Percentiles rank a stretch among this genome's conserved stretches.
Conservation (phyloP, 2,797 vertebrate species). For the Danio albolineatus region DNA sequence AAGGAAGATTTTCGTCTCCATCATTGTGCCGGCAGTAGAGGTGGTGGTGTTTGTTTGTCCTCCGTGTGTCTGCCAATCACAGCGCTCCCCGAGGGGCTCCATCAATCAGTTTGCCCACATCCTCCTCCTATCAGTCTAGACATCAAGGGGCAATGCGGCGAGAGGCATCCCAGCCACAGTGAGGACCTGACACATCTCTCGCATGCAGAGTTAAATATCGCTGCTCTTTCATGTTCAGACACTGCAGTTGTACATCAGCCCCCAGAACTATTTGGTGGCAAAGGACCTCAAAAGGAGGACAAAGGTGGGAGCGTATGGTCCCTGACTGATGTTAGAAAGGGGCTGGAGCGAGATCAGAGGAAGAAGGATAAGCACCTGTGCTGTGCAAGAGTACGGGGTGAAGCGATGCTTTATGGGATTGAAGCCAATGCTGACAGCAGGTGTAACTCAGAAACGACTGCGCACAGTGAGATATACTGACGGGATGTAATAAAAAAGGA, state of each 20-base stretch:
- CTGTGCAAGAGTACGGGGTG: slow-evolving; percentile 62
- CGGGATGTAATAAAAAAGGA: slow-evolving; percentile 70
- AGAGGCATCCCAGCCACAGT: slow-evolving; percentile 40
- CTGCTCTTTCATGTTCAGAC: slow-evolving; percentile 39
- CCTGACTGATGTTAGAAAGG: slow-evolving; percentile 24
- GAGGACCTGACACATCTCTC: slow-evolving; percentile 38
- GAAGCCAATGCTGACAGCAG: slow-evolving; percentile 68
- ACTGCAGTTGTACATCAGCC: slow-evolving; percentile 38
- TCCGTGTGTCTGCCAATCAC: slow-evolving; percentile 67
- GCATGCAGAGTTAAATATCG: slow-evolving; percentile 13
- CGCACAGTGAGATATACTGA: slow-evolving; percentile 66
- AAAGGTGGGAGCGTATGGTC: slow-evolving; percentile 15
- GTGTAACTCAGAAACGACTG: slow-evolving; percentile 72
- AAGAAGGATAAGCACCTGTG: slow-evolving; percentile 31
- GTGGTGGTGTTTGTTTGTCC: slow-evolving; percentile 65
- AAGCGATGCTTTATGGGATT: slow-evolving; percentile 74
- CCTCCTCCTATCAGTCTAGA: slow-evolving; percentile 62
- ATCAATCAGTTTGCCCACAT: slow-evolving; percentile 74
- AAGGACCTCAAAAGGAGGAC: slow-evolving; percentile 24
- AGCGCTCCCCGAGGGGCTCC: slow-evolving; percentile 68
- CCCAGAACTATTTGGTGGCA: slow-evolving; percentile 16
- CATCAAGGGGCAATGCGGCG: slow-evolving; percentile 41
- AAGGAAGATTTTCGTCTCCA: slow-evolving; percentile 42
- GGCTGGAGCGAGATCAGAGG: slow-evolving; percentile 35
- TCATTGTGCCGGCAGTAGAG: slow-evolving; percentile 65